phyloP scores from a whole-genome alignment of 2,888 invertebrate genomes.

The Meiosimyza decipiens region DNA sequence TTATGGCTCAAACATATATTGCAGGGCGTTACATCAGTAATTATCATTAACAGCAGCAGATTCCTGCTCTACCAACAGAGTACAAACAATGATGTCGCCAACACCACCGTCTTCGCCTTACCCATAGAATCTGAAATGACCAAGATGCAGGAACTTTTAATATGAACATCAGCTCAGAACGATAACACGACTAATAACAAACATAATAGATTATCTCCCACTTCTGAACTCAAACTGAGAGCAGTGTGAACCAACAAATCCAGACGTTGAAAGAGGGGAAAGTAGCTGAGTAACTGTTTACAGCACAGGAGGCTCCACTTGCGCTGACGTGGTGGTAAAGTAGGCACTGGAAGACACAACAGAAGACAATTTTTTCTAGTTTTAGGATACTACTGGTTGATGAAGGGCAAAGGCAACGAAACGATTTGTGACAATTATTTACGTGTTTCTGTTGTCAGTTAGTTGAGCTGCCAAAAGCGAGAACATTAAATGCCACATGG shows the following conservation, averaged over 20 bases:
- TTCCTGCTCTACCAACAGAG: conserved; percentile 42
- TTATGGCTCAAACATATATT: neutral
- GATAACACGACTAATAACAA: conserved; percentile 9
- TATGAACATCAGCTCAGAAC: conserved; percentile 8
- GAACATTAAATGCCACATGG: neutral
- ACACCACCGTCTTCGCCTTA: conserved; percentile 3
- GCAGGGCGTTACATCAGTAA: conserved; percentile 45
- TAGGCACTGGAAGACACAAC: neutral
- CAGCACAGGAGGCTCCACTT: neutral
- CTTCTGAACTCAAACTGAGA: conserved; percentile 2
- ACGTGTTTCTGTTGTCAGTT: conserved; percentile 37
- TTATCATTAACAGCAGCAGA: conserved; percentile 55
- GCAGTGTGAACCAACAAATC: neutral
- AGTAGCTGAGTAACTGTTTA: neutral
- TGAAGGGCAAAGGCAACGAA: neutral
- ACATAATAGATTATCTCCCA: conserved; percentile 8
- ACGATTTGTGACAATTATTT: conserved; percentile 46
- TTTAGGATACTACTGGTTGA: neutral
- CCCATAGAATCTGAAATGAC: conserved; percentile 18
- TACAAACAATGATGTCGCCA: conserved; percentile 28
- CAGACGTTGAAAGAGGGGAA: neutral
- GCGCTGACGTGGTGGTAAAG: neutral
- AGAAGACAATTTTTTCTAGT: no score
- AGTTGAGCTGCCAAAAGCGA: neutral
- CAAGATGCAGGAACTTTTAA: conserved; percentile 17